Percentiles rank a stretch among this genome's conserved stretches.
Conservation (phyloP, 1,140 invertebrate genomes). For the Penaeus indicus region DNA sequence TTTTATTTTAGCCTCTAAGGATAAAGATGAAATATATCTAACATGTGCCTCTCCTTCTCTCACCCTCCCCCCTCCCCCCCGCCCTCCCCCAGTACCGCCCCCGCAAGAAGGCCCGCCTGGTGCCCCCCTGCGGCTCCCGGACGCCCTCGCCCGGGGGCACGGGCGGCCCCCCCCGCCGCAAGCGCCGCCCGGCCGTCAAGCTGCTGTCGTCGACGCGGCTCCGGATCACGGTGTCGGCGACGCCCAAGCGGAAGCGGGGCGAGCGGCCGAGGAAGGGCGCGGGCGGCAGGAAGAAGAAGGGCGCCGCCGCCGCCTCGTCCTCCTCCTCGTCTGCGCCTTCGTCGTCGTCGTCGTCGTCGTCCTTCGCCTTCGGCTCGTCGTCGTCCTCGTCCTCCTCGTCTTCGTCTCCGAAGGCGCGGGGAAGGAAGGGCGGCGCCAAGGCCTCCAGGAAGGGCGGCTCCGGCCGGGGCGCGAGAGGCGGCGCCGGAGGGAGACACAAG, state of each 20-base stretch:
- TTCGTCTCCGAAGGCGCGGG: not conserved
- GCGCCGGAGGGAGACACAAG: too few species aligned
- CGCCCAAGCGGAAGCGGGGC: not conserved
- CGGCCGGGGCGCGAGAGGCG: too few species aligned
- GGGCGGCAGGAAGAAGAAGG: not conserved
- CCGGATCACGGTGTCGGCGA: constrained; percentile 39
- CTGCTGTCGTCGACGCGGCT: constrained; percentile 50
- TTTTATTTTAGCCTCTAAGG: too few species aligned
- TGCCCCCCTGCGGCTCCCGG: constrained; percentile 35
- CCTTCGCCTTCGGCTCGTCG: too few species aligned
- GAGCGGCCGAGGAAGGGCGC: constrained; percentile 6
- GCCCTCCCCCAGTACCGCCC: constrained; percentile 42
- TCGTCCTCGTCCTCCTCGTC: not conserved
- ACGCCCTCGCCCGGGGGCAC: constrained; percentile 10
- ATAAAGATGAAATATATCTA: not conserved
- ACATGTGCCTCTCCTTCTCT: not conserved
- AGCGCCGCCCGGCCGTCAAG: constrained; percentile 49
- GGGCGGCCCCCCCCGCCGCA: constrained; percentile 22
- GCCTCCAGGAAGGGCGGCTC: constrained; percentile 2
- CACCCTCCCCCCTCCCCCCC: not conserved
- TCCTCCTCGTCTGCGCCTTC: not conserved
- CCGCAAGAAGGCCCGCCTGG: constrained; percentile 48
- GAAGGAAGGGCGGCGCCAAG: not conserved
- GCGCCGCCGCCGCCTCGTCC: not conserved
- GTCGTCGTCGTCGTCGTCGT: too few species aligned